Percentiles rank a stretch among this genome's conserved stretches.
Evolutionary conservation across 1,140 invertebrate species (phyloP).

Genomic region (Drosophila grimshawi): DNA sequence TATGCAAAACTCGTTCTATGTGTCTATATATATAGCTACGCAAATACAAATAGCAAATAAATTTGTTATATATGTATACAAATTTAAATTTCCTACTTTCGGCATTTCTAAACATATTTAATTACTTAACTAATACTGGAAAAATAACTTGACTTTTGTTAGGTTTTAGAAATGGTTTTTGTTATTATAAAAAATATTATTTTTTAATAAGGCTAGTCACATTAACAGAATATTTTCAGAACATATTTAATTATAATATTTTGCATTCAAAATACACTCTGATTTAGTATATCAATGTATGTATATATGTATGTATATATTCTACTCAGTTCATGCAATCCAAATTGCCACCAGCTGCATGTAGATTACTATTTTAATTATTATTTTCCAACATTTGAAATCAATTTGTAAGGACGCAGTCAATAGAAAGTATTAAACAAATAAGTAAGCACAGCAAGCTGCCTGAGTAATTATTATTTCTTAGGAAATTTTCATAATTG

Average conservation of each 20-base stretch:
- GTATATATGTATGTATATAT: background rate
- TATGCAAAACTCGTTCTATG: too few relatives aligned
- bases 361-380: background rate
- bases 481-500: slow-evolving; percentile 72
- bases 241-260: too few relatives aligned
- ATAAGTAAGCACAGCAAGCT: background rate
- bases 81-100: too few relatives aligned
- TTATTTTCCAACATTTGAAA: background rate
- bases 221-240: too few relatives aligned
- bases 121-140: too few relatives aligned
- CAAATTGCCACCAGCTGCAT: background rate
- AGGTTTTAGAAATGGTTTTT: too few relatives aligned
- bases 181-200: too few relatives aligned
- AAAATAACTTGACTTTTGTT: too few relatives aligned
- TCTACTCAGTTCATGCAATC: background rate
- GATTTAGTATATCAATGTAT: background rate
- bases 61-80: background rate
- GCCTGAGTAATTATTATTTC: background rate
- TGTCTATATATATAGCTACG: too few relatives aligned
- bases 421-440: background rate
- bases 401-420: slow-evolving; percentile 20
- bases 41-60: too few relatives aligned
- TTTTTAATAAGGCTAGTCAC: too few relatives aligned
- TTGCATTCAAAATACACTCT: background rate
- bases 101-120: too few relatives aligned